Base-by-base conservation (phyloP, 2,113 vertebrate genomes). In the Corythornis vintsioides region DNA sequence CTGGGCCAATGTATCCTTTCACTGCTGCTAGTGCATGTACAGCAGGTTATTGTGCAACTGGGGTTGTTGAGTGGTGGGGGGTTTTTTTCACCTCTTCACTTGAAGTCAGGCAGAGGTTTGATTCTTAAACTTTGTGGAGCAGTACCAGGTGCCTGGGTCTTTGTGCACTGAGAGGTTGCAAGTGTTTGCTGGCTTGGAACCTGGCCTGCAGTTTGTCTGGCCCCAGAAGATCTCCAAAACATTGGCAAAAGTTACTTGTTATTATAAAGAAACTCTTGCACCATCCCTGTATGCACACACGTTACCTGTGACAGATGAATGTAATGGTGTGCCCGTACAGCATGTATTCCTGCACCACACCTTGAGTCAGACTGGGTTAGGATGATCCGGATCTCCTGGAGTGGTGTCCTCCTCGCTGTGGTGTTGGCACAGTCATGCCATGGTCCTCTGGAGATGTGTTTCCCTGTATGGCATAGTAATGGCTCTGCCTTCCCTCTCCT, bases 371-470 rank as follows among this genome's bases (percentile, higher is more conserved):
- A 3, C 42, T 61, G 87, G n/a, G 3, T 56, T 29, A 5, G 75
- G 66, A 26, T 88, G n/a, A 16, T 35, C 28, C 11, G 3, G 42
- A 15, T 47, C 42, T 65, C 35, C 13, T 1, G 4, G 57, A 69
- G 69, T 4, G 4, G 11, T 57, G 31, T 85, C 14, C n/a, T 53
- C 26, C 2, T 0, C 2, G 0, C 43, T 33, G 4, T 4, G 7
- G 25, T 15, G 9, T 7, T 69, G 72, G 81, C 76, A 71, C 42
- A 81, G 73, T n/a, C 59, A 7, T 17, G 15, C 2, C 61, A 0
- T 19, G 73, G 13, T 59, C 53, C 48, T 53, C 73, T 83, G 72
- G 56, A 79, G 63, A 9, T 29, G 31, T 2, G 1, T 65, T 64
- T 61, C 69, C 52, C 22, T 2, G 0, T 18, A 11, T 25, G 13